Evolutionary conservation across 2,888 invertebrate genomes (phyloP).

Genomic region (Sinohyriopsis cumingii): DNA sequence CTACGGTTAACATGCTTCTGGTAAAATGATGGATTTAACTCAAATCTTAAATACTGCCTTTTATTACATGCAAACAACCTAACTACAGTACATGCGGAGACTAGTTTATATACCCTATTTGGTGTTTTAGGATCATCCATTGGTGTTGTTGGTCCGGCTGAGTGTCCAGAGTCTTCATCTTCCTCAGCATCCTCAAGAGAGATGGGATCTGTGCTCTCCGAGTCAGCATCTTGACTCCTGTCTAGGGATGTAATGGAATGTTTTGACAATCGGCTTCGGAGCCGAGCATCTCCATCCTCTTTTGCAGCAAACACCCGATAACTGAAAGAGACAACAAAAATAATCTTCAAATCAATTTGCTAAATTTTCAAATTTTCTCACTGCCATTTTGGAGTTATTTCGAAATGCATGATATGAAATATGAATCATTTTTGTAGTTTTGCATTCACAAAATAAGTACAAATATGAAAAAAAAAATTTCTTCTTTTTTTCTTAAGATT

Average conservation of each 20-base stretch:
- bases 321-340: too few species aligned
- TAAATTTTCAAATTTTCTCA: too few species aligned
- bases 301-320: too few species aligned
- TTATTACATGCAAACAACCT: not conserved
- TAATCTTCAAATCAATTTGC: too few species aligned
- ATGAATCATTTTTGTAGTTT: too few species aligned
- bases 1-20: not conserved
- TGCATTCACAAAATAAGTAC: too few species aligned
- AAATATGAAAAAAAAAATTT: too few species aligned
- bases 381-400: too few species aligned
- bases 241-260: conserved; percentile 24
- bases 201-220: conserved; percentile 58
- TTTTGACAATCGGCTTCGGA: conserved; percentile 7
- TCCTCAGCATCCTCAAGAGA: conserved; percentile 62
- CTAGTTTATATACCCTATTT: conserved; percentile 46
- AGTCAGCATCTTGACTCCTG: conserved; percentile 49
- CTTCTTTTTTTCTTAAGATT: too few species aligned
- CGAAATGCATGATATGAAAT: too few species aligned
- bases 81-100: not conserved
- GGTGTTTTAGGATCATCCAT: conserved; percentile 55
- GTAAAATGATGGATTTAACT: not conserved
- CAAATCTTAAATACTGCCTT: not conserved
- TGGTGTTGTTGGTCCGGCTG: conserved; percentile 55
- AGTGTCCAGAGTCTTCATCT: conserved; percentile 50
- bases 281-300: not conserved